Evolutionary conservation across 2,888 invertebrate genomes (phyloP).

Genomic region (Hyppa rectilinea): DNA sequence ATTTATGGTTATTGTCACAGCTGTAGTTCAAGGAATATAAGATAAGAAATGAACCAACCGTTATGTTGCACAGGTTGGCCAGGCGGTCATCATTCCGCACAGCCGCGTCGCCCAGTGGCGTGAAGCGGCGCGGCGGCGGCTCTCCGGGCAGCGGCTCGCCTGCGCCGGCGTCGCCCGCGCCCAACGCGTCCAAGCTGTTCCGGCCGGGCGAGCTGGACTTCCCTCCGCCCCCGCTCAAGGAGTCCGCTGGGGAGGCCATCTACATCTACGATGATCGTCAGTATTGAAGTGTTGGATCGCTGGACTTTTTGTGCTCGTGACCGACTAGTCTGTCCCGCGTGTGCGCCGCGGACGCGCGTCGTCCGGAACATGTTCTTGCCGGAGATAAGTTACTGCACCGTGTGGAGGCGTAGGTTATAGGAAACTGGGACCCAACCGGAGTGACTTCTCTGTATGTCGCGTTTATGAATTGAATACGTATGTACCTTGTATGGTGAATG

Average conservation of each 20-base stretch:
- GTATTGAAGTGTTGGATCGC: constrained; percentile 76
- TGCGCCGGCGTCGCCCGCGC: constrained; percentile 87
- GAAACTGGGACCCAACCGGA: constrained; percentile 84
- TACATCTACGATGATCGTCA: constrained; percentile 89
- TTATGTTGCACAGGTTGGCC: constrained; percentile 88
- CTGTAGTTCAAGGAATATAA: neutral
- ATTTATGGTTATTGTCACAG: neutral
- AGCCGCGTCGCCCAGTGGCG: constrained; percentile 81
- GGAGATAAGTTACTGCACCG: constrained; percentile 64
- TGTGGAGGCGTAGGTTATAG: constrained; percentile 75
- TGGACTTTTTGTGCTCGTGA: constrained; percentile 64
- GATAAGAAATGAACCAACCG: neutral
- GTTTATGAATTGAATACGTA: constrained; percentile 63
- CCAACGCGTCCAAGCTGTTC: constrained; percentile 88
- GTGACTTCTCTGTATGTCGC: constrained; percentile 71
- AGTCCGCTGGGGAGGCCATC: constrained; percentile 93
- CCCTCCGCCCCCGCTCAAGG: constrained; percentile 90
- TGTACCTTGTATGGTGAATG: constrained; percentile 63
- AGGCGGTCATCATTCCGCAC: constrained; percentile 93
- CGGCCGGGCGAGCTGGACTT: constrained; percentile 86
- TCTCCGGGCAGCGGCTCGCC: constrained; percentile 84
- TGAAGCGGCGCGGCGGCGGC: constrained; percentile 87
- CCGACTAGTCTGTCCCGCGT: constrained; percentile 68
- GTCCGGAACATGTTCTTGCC: constrained; percentile 65
- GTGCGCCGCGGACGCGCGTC: constrained; percentile 50